Base-by-base conservation (phyloP, 2,113 vertebrate species). In the Zapus hudsonius region DNA sequence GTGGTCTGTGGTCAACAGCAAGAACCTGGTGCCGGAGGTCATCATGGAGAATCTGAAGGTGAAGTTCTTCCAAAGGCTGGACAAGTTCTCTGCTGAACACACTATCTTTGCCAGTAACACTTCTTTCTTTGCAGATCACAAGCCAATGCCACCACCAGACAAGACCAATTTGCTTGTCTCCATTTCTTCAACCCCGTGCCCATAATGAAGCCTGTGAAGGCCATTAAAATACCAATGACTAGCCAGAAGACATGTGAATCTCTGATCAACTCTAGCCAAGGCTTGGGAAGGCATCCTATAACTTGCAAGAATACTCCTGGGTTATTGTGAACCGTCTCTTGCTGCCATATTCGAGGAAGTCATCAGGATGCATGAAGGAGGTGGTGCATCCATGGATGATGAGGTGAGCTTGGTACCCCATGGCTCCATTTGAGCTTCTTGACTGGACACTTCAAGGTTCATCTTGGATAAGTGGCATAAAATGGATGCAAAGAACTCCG, bases 151-250 rank as follows among this genome's bases (percentile, higher is more conserved):
- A 99, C 99, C 87, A 98, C 96, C 87, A 98, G 99, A 79, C 98
- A 98, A 95, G 99, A 99, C 97, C 97, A 98, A 7, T 99, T 99
- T 20, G 99, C 98, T 0, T 99, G 99, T 63, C 98, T 99, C 63
- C 99, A 99, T 97, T 99, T 99, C 97, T 99, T 99, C 97, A 99
- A 99, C 91, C 99, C 99, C 0, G 99, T 99, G 73, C 99, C 99
- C 33, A 27, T 99, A 98, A 99, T 99, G 99, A 99, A 99, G 94
- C 98, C 99, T 0, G 99, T 99, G 38, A 99, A 99, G 98, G 99
- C 99, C 93, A 80, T 93, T 95, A 61, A 23, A 61, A 61, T 20
- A 20, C 59, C 23, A 7, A 61, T 61, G 59, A 23, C 59, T 23
- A 61, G 20, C 59, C 20, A 61, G 59, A 61, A 23, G 59, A n/a